Evolutionary conservation across 2,888 invertebrate species (phyloP).

Genomic region (Lagria hirta): DNA sequence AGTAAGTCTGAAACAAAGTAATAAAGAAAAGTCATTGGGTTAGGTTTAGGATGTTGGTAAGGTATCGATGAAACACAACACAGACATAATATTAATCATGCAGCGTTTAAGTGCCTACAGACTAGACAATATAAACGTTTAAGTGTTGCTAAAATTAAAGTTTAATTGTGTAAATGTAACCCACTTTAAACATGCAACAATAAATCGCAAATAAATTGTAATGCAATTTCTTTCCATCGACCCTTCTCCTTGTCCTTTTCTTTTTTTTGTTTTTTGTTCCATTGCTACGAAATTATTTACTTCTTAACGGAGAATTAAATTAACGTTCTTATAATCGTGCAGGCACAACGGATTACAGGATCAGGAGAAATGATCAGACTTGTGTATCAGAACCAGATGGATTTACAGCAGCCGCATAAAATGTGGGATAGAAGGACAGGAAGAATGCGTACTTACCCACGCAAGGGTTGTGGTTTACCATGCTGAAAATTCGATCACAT

Average conservation of each 20-base stretch:
- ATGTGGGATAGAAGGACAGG: conserved; percentile 19
- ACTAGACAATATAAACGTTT: too few species aligned
- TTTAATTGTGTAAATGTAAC: conserved; percentile 4
- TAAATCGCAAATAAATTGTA: too few species aligned
- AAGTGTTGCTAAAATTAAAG: conserved; percentile 9
- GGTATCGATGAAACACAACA: neutral
- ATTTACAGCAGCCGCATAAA: conserved; percentile 23
- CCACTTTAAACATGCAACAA: conserved; percentile 21
- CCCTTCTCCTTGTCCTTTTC: conserved; percentile 1
- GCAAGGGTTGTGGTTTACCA: conserved; percentile 92
- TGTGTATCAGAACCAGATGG: conserved; percentile 16
- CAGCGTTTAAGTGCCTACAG: too few species aligned
- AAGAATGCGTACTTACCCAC: conserved; percentile 71
- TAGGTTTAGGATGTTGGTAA: neutral
- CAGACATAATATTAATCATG: too few species aligned
- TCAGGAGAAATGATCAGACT: conserved; percentile 26
- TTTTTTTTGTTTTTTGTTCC: conserved; percentile 13
- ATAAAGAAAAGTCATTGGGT: conserved; percentile 26
- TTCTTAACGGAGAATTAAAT: conserved; percentile 26
- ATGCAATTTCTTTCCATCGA: conserved; percentile 3
- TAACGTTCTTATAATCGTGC: conserved; percentile 27
- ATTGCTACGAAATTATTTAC: conserved; percentile 16
- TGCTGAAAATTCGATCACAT: conserved; percentile 84
- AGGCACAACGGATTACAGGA: conserved; percentile 26
- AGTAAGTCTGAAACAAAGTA: conserved; percentile 61